Evolutionary conservation across 2,888 invertebrate genomes (phyloP), one percentile per base, ranked within the genome.

Genomic region (Brachycybe producta): DNA sequence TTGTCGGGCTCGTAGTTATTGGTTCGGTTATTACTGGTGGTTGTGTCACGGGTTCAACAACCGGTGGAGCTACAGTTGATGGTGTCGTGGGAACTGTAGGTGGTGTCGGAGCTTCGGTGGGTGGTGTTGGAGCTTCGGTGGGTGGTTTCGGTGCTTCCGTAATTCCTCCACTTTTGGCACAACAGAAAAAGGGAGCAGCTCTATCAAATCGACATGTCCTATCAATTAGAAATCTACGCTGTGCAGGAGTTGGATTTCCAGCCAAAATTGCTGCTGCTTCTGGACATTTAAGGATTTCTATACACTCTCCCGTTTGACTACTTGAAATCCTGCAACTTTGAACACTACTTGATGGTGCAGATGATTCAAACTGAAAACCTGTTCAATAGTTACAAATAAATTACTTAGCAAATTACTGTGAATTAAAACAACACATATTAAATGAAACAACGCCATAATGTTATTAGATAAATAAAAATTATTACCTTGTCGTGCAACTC

Each of bases 121-220:
- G 15, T 15, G 40, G 8, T 27, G 48, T 17, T 11, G 48, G 26
- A 5, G 19, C 27, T 19, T 5, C 15, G 11, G 28, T 2, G 5
- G 3, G 7, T 5, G 40, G 19, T 7, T 3, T n/a, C n/a, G 15
- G 11, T 11, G 28, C n/a, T 1, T 11, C 36, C 3, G 28, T 13
- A 1, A 36, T 30, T 7, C 8, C 8, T 8, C 36, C 15, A 36
- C 15, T 19, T 7, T 15, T 19, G 5, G 19, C 36, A 23, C 48
- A 48, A 30, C 48, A 48, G 30, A 48, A 48, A 23, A 40, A 48
- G 1, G 48, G 48, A n/a, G 19, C 21, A 19, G 8, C 23, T 5
- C 48, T 32, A 23, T 48, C 48, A 17, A 40, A 48, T n/a, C 36
- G 35, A 15, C 48, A 48, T 15, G 40, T 48, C 7, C 40, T 15